Conservation (phyloP, 92 coral and sea anemone species). For the Pocillopora grandis region DNA sequence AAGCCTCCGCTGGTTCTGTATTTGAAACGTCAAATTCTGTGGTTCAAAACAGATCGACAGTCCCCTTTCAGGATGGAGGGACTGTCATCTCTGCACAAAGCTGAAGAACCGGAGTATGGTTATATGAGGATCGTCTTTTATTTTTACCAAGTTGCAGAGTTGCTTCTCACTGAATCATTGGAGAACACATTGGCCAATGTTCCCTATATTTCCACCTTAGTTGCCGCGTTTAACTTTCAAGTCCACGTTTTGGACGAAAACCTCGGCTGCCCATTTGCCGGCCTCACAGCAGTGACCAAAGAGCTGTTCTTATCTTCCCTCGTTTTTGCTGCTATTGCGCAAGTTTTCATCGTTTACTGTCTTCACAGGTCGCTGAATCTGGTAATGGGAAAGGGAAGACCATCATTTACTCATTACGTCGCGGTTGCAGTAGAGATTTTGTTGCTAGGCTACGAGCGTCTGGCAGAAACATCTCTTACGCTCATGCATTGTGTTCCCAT, state of each 20-base stretch:
- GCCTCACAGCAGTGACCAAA: conserved; percentile 62
- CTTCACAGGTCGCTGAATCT: conserved; percentile 30
- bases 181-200: background rate
- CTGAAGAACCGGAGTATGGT: conserved; percentile 23
- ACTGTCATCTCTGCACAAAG: background rate
- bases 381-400: conserved; percentile 11
- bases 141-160: conserved; percentile 50
- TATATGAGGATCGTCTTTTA: conserved; percentile 47
- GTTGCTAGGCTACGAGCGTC: conserved; percentile 65
- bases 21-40: conserved; percentile 19
- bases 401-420: conserved; percentile 40
- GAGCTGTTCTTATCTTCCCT: conserved; percentile 51
- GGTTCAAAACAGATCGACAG: conserved; percentile 13
- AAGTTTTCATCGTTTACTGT: conserved; percentile 30
- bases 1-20: conserved; percentile 14
- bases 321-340: conserved; percentile 38
- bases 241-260: conserved; percentile 34
- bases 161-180: conserved; percentile 29
- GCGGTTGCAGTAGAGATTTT: conserved; percentile 58
- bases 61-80: background rate
- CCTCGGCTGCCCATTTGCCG: conserved; percentile 74
- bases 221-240: conserved; percentile 51
- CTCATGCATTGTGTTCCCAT: conserved; percentile 51
- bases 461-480: conserved; percentile 55
- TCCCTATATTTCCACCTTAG: conserved; percentile 20